A percentile compares a stretch with the other conserved stretches of the same genome.
These are phyloP conservation scores for Lepilemur ruficaudatus DNA, from an alignment of 2,797 vertebrate species.

Conservation along the genomic window DNA sequence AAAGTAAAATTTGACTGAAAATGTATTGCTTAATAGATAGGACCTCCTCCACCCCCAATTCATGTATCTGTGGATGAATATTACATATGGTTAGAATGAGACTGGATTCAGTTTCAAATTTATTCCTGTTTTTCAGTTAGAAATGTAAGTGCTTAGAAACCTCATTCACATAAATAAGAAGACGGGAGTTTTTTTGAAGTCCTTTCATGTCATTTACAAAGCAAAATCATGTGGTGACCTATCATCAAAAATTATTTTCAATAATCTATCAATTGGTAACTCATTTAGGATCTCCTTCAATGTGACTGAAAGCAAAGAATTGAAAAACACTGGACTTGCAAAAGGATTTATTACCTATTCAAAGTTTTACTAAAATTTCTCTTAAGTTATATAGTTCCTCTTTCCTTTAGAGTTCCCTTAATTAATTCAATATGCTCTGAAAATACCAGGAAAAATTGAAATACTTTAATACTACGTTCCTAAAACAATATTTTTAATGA, in stretches of 20 bases:
- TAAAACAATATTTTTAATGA: neutral
- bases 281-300: neutral
- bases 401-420: neutral
- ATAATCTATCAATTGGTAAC: neutral
- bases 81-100: neutral
- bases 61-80: neutral
- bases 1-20: neutral
- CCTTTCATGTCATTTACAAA: neutral
- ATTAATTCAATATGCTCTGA: neutral
- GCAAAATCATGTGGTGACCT: neutral
- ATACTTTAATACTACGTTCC: neutral
- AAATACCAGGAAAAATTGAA: neutral
- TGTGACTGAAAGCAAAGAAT: neutral
- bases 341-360: conserved; percentile 2
- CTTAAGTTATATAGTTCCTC: neutral
- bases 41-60: neutral
- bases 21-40: neutral
- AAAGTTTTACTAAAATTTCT: conserved; percentile 15
- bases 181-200: neutral
- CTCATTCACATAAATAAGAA: neutral
- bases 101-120: neutral
- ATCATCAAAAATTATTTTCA: conserved; percentile 14
- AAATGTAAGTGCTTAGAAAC: neutral
- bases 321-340: neutral
- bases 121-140: neutral